A percentile compares a stretch with the other conserved stretches of the same genome.
Conservation (phyloP, 2,888 invertebrate genomes). For the Xanthostigma xanthostigma region DNA sequence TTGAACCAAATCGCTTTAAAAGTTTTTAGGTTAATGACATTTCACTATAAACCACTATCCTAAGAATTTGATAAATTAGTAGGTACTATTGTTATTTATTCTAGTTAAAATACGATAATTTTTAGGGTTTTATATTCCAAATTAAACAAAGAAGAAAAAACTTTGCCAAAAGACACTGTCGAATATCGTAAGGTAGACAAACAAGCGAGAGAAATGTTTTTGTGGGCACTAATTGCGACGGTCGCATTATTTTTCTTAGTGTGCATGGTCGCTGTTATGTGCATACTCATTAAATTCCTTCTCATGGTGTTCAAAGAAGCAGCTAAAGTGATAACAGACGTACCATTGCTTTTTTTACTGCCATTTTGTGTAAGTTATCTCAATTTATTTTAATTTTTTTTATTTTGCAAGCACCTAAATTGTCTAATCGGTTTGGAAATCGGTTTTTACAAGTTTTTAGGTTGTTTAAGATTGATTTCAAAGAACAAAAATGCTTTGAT, state of each 20-base stretch:
- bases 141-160: not conserved
- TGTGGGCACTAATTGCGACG: not conserved
- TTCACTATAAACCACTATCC: too few species aligned
- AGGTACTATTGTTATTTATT: conserved; percentile 12
- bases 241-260: conserved; percentile 21
- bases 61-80: too few species aligned
- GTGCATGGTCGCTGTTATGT: conserved; percentile 32
- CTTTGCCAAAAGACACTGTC: not conserved
- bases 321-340: conserved; percentile 36
- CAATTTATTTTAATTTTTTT: too few species aligned
- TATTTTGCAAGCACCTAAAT: too few species aligned
- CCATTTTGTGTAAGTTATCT: conserved; percentile 32
- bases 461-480: not conserved
- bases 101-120: conserved; percentile 7
- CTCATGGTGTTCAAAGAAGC: conserved; percentile 38
- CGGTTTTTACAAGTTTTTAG: too few species aligned
- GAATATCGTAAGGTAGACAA: not conserved
- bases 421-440: too few species aligned
- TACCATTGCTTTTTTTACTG: conserved; percentile 36
- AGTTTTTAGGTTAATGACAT: too few species aligned
- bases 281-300: conserved; percentile 36
- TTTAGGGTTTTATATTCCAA: too few species aligned
- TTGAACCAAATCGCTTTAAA: not conserved
- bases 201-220: not conserved
- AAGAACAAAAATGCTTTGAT: not conserved